Percentiles rank a stretch among this genome's conserved stretches.
phyloP scores from a whole-genome alignment of 2,113 vertebrate genomes.

The Noctilio leporinus region DNA sequence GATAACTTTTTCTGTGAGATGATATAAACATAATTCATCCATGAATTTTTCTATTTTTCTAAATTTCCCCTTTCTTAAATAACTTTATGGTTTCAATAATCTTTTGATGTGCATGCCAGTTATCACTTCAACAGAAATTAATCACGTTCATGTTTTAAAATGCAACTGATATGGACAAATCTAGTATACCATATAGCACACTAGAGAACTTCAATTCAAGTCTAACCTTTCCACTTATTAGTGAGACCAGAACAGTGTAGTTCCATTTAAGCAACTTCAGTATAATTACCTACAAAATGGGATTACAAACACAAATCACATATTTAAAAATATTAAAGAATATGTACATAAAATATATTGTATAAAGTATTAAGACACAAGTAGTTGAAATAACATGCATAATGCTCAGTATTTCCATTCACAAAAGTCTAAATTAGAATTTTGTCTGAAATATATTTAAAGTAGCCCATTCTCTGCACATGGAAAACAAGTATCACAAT shows the following conservation, averaged over 20 bases:
- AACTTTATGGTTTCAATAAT: neutral
- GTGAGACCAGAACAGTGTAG: neutral
- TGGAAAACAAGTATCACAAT: neutral
- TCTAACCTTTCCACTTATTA: neutral
- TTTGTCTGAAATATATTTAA: neutral
- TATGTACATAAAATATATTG: neutral
- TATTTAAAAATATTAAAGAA: neutral
- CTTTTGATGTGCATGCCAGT: neutral
- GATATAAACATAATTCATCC: neutral
- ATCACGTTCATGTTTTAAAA: neutral
- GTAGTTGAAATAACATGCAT: neutral
- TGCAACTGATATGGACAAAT: neutral
- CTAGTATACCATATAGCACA: neutral
- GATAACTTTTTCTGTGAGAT: neutral
- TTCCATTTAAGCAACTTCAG: neutral
- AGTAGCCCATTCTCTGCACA: neutral
- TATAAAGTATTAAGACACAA: neutral
- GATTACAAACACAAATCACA: neutral
- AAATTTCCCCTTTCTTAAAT: neutral
- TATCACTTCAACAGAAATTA: neutral
- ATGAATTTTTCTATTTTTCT: neutral
- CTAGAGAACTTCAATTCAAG: neutral
- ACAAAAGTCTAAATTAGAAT: neutral
- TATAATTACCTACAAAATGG: neutral
- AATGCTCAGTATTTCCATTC: neutral